Evolutionary conservation across 2,888 invertebrate species (phyloP).

Genomic region (Apamea epomidion): DNA sequence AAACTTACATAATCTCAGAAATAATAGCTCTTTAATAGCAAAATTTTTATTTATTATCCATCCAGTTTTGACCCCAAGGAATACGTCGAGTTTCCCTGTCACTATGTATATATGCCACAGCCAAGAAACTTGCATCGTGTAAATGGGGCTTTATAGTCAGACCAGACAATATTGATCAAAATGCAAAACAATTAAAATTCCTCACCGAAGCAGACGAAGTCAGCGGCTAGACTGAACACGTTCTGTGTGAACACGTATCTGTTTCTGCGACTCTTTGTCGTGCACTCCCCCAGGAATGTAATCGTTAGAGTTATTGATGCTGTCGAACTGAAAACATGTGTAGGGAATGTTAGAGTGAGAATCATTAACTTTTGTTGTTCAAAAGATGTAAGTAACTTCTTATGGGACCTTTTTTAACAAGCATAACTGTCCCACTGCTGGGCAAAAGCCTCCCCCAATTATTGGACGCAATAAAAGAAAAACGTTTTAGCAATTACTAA

Average conservation of each 20-base stretch:
- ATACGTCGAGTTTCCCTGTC: too few species aligned
- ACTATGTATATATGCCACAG: too few species aligned
- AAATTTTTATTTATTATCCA: too few species aligned
- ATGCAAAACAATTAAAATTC: slow-evolving; percentile 24
- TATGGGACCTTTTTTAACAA: neutral
- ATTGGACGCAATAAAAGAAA: neutral
- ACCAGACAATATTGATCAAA: slow-evolving; percentile 4
- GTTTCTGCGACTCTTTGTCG: slow-evolving; percentile 67
- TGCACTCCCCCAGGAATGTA: slow-evolving; percentile 88
- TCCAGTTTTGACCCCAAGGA: too few species aligned
- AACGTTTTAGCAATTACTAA: neutral
- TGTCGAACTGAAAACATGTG: slow-evolving; percentile 68
- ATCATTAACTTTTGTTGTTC: neutral
- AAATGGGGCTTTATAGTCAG: neutral
- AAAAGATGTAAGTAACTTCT: neutral
- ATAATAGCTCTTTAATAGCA: too few species aligned
- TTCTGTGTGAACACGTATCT: slow-evolving; percentile 73
- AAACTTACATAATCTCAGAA: too few species aligned
- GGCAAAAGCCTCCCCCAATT: too few species aligned
- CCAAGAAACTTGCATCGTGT: neutral
- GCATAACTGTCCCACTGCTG: too few species aligned
- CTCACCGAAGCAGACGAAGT: slow-evolving; percentile 71
- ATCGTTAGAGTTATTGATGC: slow-evolving; percentile 83
- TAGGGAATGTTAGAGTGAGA: neutral
- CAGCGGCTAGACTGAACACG: slow-evolving; percentile 67